Percentiles rank a stretch among this genome's conserved stretches.
phyloP scores from a whole-genome alignment of 2,888 invertebrate genomes.

The Drosophila meridiana region DNA sequence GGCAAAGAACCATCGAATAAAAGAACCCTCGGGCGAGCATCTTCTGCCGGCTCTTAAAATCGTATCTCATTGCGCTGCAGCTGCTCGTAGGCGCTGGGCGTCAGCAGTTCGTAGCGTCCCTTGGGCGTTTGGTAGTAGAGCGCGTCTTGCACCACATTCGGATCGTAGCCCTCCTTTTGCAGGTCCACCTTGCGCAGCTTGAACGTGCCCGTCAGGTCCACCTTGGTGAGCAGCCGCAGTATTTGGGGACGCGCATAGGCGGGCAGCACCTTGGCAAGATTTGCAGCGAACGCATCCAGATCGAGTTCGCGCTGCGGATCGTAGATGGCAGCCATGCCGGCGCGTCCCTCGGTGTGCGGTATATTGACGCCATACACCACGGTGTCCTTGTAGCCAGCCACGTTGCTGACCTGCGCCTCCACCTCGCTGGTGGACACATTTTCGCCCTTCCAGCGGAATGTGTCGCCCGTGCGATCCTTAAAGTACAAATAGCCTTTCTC shows the following conservation, averaged over 20 bases:
- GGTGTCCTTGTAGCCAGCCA: conserved; percentile 92
- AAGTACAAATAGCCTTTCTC: conserved; percentile 97
- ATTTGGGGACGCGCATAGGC: conserved; percentile 95
- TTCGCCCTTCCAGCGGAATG: conserved; percentile 98
- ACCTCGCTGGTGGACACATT: conserved; percentile 99
- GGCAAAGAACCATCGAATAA: conserved; percentile 2
- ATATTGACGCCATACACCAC: conserved; percentile 97
- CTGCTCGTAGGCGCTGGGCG: conserved; percentile 89
- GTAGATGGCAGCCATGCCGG: conserved; percentile 97
- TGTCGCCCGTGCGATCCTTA: conserved; percentile 98
- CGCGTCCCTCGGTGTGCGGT: conserved; percentile 92
- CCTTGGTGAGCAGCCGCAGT: conserved; percentile 91
- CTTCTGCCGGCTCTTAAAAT: conserved; percentile 85
- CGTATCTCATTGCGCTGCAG: conserved; percentile 91
- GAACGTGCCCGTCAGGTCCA: conserved; percentile 98
- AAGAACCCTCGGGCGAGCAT: background rate
- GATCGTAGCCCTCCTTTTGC: conserved; percentile 95
- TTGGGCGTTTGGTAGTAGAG: conserved; percentile 92
- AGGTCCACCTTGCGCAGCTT: conserved; percentile 97
- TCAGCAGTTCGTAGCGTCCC: conserved; percentile 90
- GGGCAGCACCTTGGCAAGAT: conserved; percentile 90
- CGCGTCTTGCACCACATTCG: conserved; percentile 89
- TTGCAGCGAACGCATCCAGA: conserved; percentile 87
- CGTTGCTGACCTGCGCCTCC: conserved; percentile 94
- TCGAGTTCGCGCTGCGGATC: conserved; percentile 90